phyloP scores from a whole-genome alignment of 2,113 vertebrate genomes.

The Pterophyllum scalare region DNA sequence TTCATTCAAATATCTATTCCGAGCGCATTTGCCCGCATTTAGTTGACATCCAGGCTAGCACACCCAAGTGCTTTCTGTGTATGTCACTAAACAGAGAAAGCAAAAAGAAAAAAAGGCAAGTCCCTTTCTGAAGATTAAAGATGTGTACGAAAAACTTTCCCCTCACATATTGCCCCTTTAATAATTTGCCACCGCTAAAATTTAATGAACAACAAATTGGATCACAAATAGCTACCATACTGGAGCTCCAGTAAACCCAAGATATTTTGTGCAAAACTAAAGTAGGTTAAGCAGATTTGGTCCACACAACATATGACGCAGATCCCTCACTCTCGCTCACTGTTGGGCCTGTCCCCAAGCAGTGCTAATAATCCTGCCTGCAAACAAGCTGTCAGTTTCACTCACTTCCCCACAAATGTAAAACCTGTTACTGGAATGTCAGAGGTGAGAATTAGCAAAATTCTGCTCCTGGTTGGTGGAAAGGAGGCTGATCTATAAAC shows the following conservation, averaged over 20 bases:
- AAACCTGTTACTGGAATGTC: conserved; percentile 71
- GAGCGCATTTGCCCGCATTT: conserved; percentile 24
- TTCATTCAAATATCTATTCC: conserved; percentile 49
- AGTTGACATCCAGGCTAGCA: conserved; percentile 11
- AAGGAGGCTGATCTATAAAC: conserved; percentile 19
- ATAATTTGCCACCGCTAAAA: conserved; percentile 47
- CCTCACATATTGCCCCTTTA: conserved; percentile 33
- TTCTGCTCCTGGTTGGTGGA: conserved; percentile 34
- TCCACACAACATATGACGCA: conserved; percentile 78
- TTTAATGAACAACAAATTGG: conserved; percentile 56
- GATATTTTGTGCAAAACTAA: conserved; percentile 74
- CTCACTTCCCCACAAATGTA: conserved; percentile 60
- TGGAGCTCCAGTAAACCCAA: conserved; percentile 50
- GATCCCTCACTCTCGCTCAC: conserved; percentile 57
- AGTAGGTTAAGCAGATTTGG: conserved; percentile 84
- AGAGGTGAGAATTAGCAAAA: conserved; percentile 56
- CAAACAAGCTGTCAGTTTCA: conserved; percentile 74
- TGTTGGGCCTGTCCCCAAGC: conserved; percentile 71
- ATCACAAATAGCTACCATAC: conserved; percentile 45
- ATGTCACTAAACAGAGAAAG: not conserved
- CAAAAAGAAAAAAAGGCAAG: not conserved
- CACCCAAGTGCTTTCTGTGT: conserved; percentile 14
- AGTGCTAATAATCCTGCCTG: conserved; percentile 74
- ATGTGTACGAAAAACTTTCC: not conserved
- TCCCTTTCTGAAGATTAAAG: not conserved